Base-by-base conservation (phyloP, 2,797 vertebrate genomes). In the Corythornis leucogaster region DNA sequence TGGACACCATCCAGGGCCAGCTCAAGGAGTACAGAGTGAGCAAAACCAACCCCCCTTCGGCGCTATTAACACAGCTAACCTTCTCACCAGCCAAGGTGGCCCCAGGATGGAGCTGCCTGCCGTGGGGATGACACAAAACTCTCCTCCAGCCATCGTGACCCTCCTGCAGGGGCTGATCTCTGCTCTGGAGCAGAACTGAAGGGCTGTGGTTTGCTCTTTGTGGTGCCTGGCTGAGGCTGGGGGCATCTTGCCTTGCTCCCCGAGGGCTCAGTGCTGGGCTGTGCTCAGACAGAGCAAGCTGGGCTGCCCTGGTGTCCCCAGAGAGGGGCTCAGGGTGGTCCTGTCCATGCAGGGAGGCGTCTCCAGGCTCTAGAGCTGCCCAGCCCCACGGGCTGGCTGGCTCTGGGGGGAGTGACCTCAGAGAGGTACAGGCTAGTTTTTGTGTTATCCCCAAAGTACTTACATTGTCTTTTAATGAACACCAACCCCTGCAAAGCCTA, bases 11-110 rank as follows among this genome's bases (percentile, higher is more conserved):
- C 90, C 98, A 96, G 86, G 99, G 99, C 94, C 98, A 98, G 92
- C 99, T 99, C 95, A 99, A 98, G 95, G 99, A 99, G 96, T 99
- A 99, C 97, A 98, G 98, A 98, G 99, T 99, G 97, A 99, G 98
- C 91, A 89, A 63, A 80, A 45, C 84, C 62, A 51, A 43, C 35
- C 5, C 76, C 43, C 43, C 53, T 12, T 30, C 3, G 0, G 30
- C 70, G 24, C 82, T 33, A 43, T 83, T 97, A 94, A 90, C 76
- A 63, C 71, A 2, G 62, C 96, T 96, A 88, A 74, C 92, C 62
- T 35, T 25, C 82, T 70, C 5, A 9, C 59, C 5, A 35, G 78
- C 75, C 31, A 2, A 0, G 45, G 83, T 5, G 54, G 90, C 85
- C 42, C 74, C 42, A 0, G 17, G 42, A 2, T 1, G 57, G 87